Evolutionary conservation across 2,113 vertebrate genomes (phyloP), one percentile per base, ranked within the genome.

Genomic region (Bombycilla garrulus): DNA sequence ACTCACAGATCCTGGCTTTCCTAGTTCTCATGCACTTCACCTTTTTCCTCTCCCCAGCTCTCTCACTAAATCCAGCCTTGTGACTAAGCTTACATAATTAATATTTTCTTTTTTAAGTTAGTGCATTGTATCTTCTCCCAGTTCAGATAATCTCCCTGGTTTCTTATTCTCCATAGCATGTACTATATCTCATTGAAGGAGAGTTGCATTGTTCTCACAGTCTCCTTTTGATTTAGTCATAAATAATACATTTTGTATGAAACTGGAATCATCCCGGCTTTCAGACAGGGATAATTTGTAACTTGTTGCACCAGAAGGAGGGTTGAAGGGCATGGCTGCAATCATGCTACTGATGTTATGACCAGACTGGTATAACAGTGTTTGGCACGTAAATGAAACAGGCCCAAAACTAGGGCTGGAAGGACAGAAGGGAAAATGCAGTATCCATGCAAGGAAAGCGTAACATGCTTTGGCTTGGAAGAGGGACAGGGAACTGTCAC

Each of bases 151-250:
- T 33, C 69, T 71, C 11, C 28, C 78, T 81, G 35, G 17, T 62
- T 91, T 74, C 57, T 48, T 31, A 26, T 62, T 90, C 53, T 88
- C 56, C 42, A 31, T 54, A 48, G 51, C 23, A 33, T 33, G 24
- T 19, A 40, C 25, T 31, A 9, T 28, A 28, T 83, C 40, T 85
- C 56, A 29, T 50, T 44, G 51, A 78, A 67, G 72, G 48, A 70
- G 47, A 14, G 4, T 23, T 38, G 35, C 6, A 2, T 53, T 89
- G 69, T 81, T 81, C 29, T 78, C 70, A n/a, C 20, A 73, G 36
- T n/a, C 40, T 84, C 40, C 51, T 86, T 85, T 88, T 90, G 67
- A 77, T 86, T 90, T 83, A 83, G 51, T 60, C 23, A 35, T 62
- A 48, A 51, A 81, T 62, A 84, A 93, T 78, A 36, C 20, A 88